These are phyloP conservation scores for Salvelinus alpinus DNA, from an alignment of 2,113 vertebrate genomes.

Conservation along the genomic window DNA sequence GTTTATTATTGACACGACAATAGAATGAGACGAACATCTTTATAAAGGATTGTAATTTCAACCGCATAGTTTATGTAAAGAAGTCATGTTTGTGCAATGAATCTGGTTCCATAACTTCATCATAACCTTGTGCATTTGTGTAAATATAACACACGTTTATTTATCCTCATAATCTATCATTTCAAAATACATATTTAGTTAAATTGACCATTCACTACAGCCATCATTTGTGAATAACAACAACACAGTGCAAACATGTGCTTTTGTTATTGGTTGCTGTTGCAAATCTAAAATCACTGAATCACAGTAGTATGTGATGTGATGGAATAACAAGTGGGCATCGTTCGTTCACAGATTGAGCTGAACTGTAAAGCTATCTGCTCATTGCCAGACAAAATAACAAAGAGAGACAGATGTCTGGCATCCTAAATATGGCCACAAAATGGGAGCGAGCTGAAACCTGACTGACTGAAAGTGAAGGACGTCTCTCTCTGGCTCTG, in stretches of 20 bases:
- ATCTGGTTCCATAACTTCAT: background rate
- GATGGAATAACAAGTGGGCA: slow-evolving; percentile 76
- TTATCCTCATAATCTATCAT: background rate
- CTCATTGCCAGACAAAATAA: slow-evolving; percentile 54
- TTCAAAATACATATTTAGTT: background rate
- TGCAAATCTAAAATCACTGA: slow-evolving; percentile 31
- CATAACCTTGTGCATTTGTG: background rate
- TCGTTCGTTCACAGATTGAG: slow-evolving; percentile 33
- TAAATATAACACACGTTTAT: background rate
- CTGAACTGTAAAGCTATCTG: slow-evolving; percentile 38
- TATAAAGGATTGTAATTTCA: slow-evolving; percentile 23
- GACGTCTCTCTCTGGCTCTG: slow-evolving; percentile 43
- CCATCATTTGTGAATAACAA: background rate
- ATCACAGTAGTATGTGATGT: slow-evolving; percentile 25
- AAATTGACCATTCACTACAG: background rate
- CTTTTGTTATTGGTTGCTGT: slow-evolving; percentile 13
- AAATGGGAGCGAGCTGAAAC: slow-evolving; percentile 70
- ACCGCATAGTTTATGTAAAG: background rate
- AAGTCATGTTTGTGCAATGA: background rate
- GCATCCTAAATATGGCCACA: slow-evolving; percentile 65
- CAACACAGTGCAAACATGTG: background rate
- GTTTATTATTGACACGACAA: slow-evolving; percentile 43
- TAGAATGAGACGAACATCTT: slow-evolving; percentile 32
- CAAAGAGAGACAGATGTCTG: slow-evolving; percentile 71
- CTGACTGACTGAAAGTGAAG: slow-evolving; percentile 59